Conservation (phyloP, 2,888 invertebrate species). For the Caenorhabditis afra region DNA sequence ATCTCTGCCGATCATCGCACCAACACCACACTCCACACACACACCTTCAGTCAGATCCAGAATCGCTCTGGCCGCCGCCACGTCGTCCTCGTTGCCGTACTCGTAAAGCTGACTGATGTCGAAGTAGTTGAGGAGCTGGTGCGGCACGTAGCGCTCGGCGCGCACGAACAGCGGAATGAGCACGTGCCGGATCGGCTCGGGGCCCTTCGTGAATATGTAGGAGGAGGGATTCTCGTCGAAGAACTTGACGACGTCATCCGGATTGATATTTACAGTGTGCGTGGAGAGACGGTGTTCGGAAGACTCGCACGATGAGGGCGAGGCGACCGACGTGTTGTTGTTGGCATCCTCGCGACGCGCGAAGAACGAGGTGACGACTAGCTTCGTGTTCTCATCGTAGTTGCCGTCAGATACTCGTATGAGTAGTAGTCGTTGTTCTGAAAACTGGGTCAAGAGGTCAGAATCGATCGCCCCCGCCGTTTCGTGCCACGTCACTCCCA, state of each 20-base stretch:
- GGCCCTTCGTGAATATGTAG: slow-evolving; percentile 42
- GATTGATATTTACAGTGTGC: slow-evolving; percentile 51
- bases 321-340: slow-evolving; percentile 38
- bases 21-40: slow-evolving; percentile 15
- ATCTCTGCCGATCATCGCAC: slow-evolving; percentile 3
- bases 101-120: slow-evolving; percentile 31
- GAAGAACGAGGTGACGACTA: slow-evolving; percentile 49
- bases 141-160: slow-evolving; percentile 38
- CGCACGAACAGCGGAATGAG: slow-evolving; percentile 48
- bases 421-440: slow-evolving; percentile 65
- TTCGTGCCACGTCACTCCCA: slow-evolving; percentile 14
- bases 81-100: slow-evolving; percentile 15
- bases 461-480: no score
- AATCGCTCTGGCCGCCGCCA: slow-evolving; percentile 27
- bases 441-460: slow-evolving; percentile 19
- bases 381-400: slow-evolving; percentile 52
- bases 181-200: slow-evolving; percentile 50
- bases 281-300: slow-evolving; percentile 17
- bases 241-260: slow-evolving; percentile 50
- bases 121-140: slow-evolving; percentile 47
- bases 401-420: slow-evolving; percentile 61
- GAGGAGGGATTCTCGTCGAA: slow-evolving; percentile 47
- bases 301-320: slow-evolving; percentile 16
- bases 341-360: slow-evolving; percentile 36
- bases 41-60: slow-evolving; percentile 48